Percentiles rank a stretch among this genome's conserved stretches.
Conservation (phyloP, 2,113 vertebrate genomes). For the Alethe castanea region DNA sequence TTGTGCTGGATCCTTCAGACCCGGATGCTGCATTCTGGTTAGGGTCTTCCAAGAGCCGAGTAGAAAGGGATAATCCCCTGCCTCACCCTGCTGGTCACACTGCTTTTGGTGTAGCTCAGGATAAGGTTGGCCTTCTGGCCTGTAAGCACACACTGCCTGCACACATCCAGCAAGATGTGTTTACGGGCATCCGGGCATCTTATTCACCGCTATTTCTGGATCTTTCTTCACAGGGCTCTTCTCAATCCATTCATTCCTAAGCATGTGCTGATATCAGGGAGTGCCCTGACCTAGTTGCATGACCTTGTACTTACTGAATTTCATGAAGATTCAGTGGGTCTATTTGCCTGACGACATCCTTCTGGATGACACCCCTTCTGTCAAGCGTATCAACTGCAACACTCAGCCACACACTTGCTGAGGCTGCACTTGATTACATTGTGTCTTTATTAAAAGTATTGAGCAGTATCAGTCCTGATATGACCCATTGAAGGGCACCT, state of each 20-base stretch:
- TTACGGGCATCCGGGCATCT: background rate
- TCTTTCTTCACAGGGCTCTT: background rate
- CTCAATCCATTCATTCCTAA: background rate
- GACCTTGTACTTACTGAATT: background rate
- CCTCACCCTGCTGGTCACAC: background rate
- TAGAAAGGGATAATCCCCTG: background rate
- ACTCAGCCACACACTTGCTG: background rate
- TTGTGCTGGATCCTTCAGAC: background rate
- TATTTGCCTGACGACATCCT: background rate
- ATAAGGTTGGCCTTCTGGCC: background rate
- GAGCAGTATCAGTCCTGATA: background rate
- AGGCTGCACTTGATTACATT: background rate
- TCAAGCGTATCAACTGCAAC: background rate
- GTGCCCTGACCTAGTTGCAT: background rate
- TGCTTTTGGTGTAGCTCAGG: background rate
- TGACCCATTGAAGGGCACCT: too few relatives aligned
- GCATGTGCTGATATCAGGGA: rapidly evolving
- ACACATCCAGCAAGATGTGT: background rate
- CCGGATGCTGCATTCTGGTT: background rate
- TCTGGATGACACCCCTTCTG: background rate
- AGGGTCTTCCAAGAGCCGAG: rapidly evolving
- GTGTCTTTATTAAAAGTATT: background rate
- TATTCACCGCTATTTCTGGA: background rate
- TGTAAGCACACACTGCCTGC: background rate
- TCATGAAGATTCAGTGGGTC: background rate